Conservation (phyloP, 2,113 vertebrate species). For the Cyanoramphus novaezelandiae region DNA sequence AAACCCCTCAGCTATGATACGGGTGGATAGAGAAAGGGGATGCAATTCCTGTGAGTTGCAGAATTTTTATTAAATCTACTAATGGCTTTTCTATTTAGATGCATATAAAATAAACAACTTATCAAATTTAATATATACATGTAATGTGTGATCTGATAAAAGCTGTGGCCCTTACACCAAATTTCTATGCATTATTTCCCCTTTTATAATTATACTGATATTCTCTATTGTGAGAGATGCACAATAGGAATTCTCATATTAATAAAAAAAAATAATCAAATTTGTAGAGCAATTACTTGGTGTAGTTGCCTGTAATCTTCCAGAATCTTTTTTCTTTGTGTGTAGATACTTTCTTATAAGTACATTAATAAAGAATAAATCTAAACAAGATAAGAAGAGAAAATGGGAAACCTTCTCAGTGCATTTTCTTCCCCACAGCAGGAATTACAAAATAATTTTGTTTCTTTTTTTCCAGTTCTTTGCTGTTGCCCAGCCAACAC, state of each 20-base stretch:
- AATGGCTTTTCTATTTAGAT: neutral
- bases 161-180: neutral
- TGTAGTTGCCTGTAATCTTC: slow-evolving; percentile 22
- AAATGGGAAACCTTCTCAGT: slow-evolving; percentile 54
- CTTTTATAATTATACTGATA: neutral
- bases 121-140: neutral
- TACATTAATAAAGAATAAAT: slow-evolving; percentile 63
- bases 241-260: slow-evolving; percentile 19
- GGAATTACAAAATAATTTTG: slow-evolving; percentile 60
- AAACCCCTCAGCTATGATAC: neutral
- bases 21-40: neutral
- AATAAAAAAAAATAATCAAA: neutral
- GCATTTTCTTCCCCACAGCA: slow-evolving; percentile 26
- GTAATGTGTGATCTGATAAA: neutral
- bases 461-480: slow-evolving; percentile 51
- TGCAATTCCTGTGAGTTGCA: neutral
- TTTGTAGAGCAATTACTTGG: slow-evolving; percentile 11
- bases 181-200: neutral
- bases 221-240: neutral
- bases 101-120: neutral
- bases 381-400: slow-evolving; percentile 62
- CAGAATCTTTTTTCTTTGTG: slow-evolving; percentile 20
- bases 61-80: slow-evolving; percentile 4
- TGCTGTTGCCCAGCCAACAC: slow-evolving; percentile 65
- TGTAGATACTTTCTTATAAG: slow-evolving; percentile 39